Evolutionary conservation across 1,140 invertebrate genomes (phyloP), one percentile per base, ranked within the genome.

Genomic region (Ladona fulva): DNA sequence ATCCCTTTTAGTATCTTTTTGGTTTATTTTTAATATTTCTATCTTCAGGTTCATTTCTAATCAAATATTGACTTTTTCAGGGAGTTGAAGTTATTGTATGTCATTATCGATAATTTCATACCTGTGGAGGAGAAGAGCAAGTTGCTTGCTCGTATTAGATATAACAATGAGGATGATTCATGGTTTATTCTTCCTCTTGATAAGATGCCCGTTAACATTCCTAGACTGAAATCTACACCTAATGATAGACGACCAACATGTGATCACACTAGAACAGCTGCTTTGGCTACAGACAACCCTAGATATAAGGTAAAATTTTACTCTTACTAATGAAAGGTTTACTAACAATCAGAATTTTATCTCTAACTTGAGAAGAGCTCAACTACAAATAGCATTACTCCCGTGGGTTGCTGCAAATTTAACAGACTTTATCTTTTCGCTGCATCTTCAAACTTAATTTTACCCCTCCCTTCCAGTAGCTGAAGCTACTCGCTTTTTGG

Each of bases 91-190:
- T 87, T 94, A n/a, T 91, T 92, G 78, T 90, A 94, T 82, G 87
- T 98, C 12, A 94, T 98, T 73, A 97, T 99, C 78, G 97, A 99
- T 82, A 98, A 98, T 85, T 99, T 99, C 85, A 96, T 99, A 82
- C 97, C 97, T 14, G 88, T 90, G 3, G 95, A 96, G 81, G 95
- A 98, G 75, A 93, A 95, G 81, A 90, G 92, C 74, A 92, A 93
- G 81, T 90, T 98, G n/a, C 87, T 92, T 80, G 91, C 85, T 81
- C 90, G 90, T 81, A 91, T 90, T 81, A 87, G 90, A 25, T 97
- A 93, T 85, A 94, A 98, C 84, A 96, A 98, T 81, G 93, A 95
- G 82, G 88, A 93, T 79, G 95, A 98, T 82, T 88, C 90, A 74
- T 99, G 96, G 96, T 88, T 88, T 80, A 87, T 84, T 81, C 79